Conservation (phyloP, 2,888 invertebrate genomes). For the Stenoptilia bipunctidactyla region DNA sequence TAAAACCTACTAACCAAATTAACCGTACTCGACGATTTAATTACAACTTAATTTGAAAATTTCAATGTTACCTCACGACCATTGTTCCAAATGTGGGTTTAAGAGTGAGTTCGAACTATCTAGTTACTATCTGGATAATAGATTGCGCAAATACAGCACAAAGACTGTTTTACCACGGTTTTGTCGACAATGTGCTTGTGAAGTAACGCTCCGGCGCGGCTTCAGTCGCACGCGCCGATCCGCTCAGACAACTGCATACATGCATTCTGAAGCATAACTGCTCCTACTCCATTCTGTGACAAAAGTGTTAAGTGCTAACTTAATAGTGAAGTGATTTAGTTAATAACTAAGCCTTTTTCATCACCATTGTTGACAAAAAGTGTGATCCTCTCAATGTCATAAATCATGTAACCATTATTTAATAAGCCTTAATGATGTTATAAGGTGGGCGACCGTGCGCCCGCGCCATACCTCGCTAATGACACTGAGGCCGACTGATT, state of each 20-base stretch:
- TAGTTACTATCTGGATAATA: slow-evolving; percentile 54
- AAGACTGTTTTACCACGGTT: slow-evolving; percentile 51
- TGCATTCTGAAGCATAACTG: neutral
- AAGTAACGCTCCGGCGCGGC: neutral
- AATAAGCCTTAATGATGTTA: neutral
- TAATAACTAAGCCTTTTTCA: too few relatives aligned
- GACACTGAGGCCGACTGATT: neutral
- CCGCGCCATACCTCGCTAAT: neutral
- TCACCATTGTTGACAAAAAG: too few relatives aligned
- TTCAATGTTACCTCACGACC: slow-evolving; percentile 21
- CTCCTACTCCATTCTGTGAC: neutral
- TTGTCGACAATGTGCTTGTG: slow-evolving; percentile 43
- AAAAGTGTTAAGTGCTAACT: neutral
- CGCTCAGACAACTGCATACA: neutral
- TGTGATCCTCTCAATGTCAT: neutral
- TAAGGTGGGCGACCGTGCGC: neutral
- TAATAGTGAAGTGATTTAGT: neutral
- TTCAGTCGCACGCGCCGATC: neutral
- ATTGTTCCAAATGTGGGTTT: slow-evolving; percentile 31
- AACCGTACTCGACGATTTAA: too few relatives aligned
- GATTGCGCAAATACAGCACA: slow-evolving; percentile 54
- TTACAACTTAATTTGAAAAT: slow-evolving; percentile 10
- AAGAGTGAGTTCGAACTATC: slow-evolving; percentile 39
- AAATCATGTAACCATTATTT: neutral
- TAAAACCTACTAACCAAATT: too few relatives aligned